phyloP scores from a whole-genome alignment of 1,140 invertebrate species.

The Sarcophaga bullata region DNA sequence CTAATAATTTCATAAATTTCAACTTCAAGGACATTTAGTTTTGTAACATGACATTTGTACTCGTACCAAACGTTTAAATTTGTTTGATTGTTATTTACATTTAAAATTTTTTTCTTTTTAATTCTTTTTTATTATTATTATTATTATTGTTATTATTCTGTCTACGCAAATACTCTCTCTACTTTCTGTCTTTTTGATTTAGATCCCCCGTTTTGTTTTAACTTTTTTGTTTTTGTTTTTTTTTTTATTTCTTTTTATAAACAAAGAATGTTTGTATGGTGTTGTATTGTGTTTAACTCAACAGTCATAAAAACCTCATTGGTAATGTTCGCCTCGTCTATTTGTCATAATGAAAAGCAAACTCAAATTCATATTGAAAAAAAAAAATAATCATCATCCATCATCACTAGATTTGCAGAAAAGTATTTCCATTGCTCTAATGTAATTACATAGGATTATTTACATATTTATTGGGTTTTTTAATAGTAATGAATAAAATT shows the following conservation, averaged over 20 bases:
- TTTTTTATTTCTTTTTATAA: background rate
- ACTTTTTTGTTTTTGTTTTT: background rate
- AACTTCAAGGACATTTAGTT: background rate
- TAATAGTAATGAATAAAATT: too few species aligned
- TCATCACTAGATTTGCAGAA: slow-evolving; percentile 1
- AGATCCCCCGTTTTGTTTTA: background rate
- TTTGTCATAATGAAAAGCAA: background rate
- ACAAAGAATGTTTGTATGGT: slow-evolving; percentile 20
- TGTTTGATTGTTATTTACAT: background rate
- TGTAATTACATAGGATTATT: background rate
- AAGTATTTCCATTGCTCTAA: slow-evolving; percentile 24
- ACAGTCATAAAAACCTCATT: background rate
- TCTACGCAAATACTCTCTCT: background rate
- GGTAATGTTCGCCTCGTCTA: slow-evolving; percentile 17
- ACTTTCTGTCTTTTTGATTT: slow-evolving; percentile 10
- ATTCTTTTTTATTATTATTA: background rate
- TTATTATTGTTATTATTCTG: background rate
- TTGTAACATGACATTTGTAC: background rate
- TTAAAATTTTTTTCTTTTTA: background rate
- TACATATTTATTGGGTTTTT: too few species aligned
- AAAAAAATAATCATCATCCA: background rate
- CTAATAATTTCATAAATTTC: too few species aligned
- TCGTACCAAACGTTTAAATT: background rate
- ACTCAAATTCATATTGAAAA: background rate
- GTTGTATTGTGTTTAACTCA: slow-evolving; percentile 18